Evolutionary conservation across 2,797 vertebrate genomes (phyloP).

Genomic region (Characodon lateralis): DNA sequence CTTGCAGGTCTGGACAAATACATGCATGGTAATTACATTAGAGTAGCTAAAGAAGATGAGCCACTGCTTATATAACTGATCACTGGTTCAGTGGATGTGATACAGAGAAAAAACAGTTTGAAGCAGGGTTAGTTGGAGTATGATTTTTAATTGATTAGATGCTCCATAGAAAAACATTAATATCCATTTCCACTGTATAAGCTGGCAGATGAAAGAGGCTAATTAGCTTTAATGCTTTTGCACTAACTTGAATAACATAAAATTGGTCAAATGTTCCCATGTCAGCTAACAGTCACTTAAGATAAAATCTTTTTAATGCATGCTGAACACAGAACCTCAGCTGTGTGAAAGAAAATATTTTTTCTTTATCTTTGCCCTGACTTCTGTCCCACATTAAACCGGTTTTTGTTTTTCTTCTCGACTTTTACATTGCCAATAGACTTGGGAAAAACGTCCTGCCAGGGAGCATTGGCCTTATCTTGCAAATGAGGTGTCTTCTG

Average conservation of each 20-base stretch:
- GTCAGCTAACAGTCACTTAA: not conserved
- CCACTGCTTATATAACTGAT: constrained; percentile 52
- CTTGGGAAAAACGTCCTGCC: constrained; percentile 27
- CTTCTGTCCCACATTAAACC: constrained; percentile 15
- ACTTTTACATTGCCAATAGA: constrained; percentile 22
- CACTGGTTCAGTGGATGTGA: constrained; percentile 31
- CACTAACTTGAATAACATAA: not conserved
- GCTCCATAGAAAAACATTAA: constrained; percentile 12
- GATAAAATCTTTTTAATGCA: constrained; percentile 4
- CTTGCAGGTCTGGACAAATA: constrained; percentile 43
- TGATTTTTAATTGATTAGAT: constrained; percentile 12
- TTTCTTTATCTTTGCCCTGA: constrained; percentile 2
- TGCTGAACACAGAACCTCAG: not conserved
- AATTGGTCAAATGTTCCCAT: not conserved
- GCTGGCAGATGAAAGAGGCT: constrained; percentile 13
- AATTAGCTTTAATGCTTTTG: constrained; percentile 19
- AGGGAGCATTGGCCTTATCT: constrained; percentile 46
- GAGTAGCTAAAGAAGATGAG: constrained; percentile 49
- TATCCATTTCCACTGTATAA: constrained; percentile 11
- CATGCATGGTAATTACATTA: constrained; percentile 43
- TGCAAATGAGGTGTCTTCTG: constrained; percentile 45
- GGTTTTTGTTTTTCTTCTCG: not conserved
- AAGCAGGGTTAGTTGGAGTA: not conserved
- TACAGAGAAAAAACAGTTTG: constrained; percentile 30
- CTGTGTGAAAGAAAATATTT: not conserved